phyloP scores from a whole-genome alignment of 2,888 invertebrate genomes.

The Rhaphigaster nebulosa region DNA sequence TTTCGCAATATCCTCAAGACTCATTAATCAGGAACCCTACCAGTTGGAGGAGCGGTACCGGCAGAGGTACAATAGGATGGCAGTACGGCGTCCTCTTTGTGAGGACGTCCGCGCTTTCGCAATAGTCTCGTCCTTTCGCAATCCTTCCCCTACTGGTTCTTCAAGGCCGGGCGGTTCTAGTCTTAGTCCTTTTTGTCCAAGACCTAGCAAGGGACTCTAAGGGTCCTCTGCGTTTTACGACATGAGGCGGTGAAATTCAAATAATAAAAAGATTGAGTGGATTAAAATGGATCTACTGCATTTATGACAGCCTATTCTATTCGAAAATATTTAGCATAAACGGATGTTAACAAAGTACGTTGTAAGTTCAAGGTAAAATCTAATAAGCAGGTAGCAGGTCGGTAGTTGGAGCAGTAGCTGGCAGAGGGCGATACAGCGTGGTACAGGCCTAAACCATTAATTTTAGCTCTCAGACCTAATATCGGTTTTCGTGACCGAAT shows the following conservation, averaged over 20 bases:
- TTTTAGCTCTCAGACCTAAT: neutral
- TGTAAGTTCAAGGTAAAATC: neutral
- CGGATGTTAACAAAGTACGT: neutral
- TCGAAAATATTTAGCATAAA: neutral
- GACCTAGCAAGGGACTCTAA: neutral
- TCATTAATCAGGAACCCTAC: neutral
- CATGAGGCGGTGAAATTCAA: neutral
- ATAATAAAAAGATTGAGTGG: neutral
- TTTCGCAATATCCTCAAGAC: constrained; percentile 22
- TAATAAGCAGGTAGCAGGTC: neutral
- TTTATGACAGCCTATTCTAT: neutral
- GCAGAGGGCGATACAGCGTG: neutral
- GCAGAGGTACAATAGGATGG: neutral
- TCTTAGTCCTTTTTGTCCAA: constrained; percentile 18
- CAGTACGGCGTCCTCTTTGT: constrained; percentile 11
- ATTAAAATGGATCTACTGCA: neutral
- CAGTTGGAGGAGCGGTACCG: neutral
- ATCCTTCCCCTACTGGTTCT: constrained; percentile 38
- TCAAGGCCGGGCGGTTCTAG: constrained; percentile 43
- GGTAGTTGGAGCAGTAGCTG: neutral
- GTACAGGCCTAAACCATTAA: neutral
- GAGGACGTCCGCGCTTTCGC: constrained; percentile 12
- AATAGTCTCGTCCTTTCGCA: constrained; percentile 1
- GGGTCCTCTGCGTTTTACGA: neutral
- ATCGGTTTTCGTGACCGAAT: neutral